Evolutionary conservation across 2,113 vertebrate species (phyloP), one percentile per base, ranked within the genome.

Genomic region (Accipiter cooperii): DNA sequence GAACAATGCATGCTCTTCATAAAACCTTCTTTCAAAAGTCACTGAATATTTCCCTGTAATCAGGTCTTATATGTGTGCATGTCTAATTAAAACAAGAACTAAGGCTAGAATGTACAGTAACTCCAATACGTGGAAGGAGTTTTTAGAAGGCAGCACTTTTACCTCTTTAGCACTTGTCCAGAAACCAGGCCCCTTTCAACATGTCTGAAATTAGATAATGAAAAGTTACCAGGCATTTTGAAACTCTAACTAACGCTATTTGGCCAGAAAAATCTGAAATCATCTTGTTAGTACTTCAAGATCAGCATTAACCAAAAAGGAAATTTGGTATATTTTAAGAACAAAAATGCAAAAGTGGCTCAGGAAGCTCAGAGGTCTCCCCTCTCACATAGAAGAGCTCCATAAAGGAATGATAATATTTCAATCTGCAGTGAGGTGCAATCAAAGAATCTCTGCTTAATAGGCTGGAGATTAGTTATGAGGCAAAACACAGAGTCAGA

Each of bases 381-480:
- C 13, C 6, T 4, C 10, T 64, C 1, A 1, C 13, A 13, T 0
- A 65, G 71, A 84, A 76, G 36, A 49, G 42, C 25, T 70, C 64
- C 86, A 76, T 60, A 71, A 90, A 89, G 25, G 51, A 61, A 91
- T 47, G 22, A 55, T 1, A 90, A 28, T 12, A 61, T 57, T 85
- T 81, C 74, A 76, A 18, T 83, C 66, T 75, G 63, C 54, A 46
- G 52, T 31, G 65, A 95, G 58, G n/a, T 73, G 15, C 46, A 94
- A 96, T 82, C 94, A 86, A 96, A 90, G 64, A 70, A 87, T 81
- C 49, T 75, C 91, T 78, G 54, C 64, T 91, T 93, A 86, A 94
- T 7, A 92, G 91, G 66, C 65, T 89, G 22, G 52, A 93, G 84
- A 95, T 91, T 42, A 93, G 71, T 79, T 96, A 93, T 57, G 52